These are phyloP conservation scores for Ceratosolen solmsi DNA, from an alignment of 1,140 invertebrate genomes.

Conservation along the genomic window DNA sequence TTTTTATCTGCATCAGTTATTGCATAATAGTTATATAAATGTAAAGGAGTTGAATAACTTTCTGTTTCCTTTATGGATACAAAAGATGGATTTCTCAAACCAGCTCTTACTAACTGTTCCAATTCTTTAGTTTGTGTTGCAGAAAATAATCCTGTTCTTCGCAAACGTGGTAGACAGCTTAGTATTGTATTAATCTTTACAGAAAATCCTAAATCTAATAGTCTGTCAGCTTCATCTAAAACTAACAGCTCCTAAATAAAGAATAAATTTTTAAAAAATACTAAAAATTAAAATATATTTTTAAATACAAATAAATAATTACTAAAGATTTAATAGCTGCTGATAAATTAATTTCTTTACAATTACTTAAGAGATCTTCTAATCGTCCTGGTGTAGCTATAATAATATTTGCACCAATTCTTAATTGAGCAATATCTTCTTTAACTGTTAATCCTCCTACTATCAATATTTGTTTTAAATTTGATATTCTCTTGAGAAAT, in stretches of 20 bases:
- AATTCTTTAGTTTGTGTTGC: conserved; percentile 98
- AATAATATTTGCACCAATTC: conserved; percentile 87
- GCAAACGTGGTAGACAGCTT: conserved; percentile 90
- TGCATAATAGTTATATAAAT: conserved; percentile 89
- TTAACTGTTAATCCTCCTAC: conserved; percentile 88
- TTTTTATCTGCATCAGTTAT: conserved; percentile 84
- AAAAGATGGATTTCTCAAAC: conserved; percentile 93
- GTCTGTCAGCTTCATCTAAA: conserved; percentile 96
- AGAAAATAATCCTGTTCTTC: conserved; percentile 97
- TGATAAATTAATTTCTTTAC: conserved; percentile 78
- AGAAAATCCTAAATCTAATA: conserved; percentile 95
- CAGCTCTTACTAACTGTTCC: conserved; percentile 91
- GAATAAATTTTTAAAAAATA: conserved; percentile 49
- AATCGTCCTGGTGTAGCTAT: conserved; percentile 94
- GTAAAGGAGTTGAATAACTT: conserved; percentile 84
- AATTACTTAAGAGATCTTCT: conserved; percentile 87
- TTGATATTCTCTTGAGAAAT: conserved; percentile 76
- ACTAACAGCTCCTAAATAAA: conserved; percentile 88
- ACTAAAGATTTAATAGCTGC: conserved; percentile 82
- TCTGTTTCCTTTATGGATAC: conserved; percentile 93
- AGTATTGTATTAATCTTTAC: conserved; percentile 92
- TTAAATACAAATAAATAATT: conserved; percentile 58
- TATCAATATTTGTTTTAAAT: conserved; percentile 78
- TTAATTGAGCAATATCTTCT: conserved; percentile 82
- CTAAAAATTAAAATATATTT: not conserved